Percentiles rank a stretch among this genome's conserved stretches.
These are phyloP conservation scores for Noturus placidus DNA, from an alignment of 2,113 vertebrate genomes.

Conservation along the genomic window DNA sequence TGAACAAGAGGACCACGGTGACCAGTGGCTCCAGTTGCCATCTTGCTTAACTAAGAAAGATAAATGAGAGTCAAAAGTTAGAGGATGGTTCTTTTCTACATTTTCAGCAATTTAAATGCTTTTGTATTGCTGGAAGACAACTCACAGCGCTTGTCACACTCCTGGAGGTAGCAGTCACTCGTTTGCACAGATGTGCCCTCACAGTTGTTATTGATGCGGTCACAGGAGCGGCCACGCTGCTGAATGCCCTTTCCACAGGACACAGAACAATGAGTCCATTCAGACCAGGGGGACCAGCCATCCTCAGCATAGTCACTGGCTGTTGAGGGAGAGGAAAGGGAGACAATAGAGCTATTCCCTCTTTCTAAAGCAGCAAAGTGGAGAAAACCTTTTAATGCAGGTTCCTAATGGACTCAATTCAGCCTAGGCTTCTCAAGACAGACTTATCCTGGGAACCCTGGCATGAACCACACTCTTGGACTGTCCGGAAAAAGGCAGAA, in stretches of 20 bases:
- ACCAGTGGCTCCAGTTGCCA: constrained; percentile 98
- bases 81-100: background rate
- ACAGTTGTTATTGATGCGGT: constrained; percentile 95
- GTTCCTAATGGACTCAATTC: constrained; percentile 67
- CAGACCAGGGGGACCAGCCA: constrained; percentile 98
- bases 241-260: constrained; percentile 96
- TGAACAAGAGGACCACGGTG: constrained; percentile 97
- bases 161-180: constrained; percentile 94
- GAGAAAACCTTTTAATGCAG: constrained; percentile 62
- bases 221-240: constrained; percentile 96
- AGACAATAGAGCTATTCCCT: constrained; percentile 71
- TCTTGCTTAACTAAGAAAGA: constrained; percentile 88
- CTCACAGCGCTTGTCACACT: constrained; percentile 98
- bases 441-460: constrained; percentile 42
- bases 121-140: constrained; percentile 29
- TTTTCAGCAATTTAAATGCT: background rate
- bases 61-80: constrained; percentile 47
- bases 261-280: constrained; percentile 97
- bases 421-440: constrained; percentile 53
- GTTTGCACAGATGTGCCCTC: constrained; percentile 99
- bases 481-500: constrained; percentile 53
- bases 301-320: constrained; percentile 94
- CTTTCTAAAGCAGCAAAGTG: constrained; percentile 49
- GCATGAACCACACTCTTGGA: constrained; percentile 51
- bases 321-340: constrained; percentile 64